Evolutionary conservation across 2,113 vertebrate genomes (phyloP).

Genomic region (Chionomys nivalis): DNA sequence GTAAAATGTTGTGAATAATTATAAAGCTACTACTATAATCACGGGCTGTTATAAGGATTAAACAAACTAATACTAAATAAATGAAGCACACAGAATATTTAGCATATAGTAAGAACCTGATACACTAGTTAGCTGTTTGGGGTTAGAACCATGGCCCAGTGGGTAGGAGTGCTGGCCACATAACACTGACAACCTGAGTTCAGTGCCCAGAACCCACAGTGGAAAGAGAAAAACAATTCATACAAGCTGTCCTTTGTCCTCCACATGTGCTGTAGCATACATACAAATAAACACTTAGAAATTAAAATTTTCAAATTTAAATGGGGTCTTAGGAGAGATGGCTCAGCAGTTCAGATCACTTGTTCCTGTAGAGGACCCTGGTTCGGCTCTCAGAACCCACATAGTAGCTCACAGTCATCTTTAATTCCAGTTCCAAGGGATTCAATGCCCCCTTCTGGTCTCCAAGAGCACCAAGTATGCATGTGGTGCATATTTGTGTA

Average conservation of each 20-base stretch:
- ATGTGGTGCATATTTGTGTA: not conserved
- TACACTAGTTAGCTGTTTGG: not conserved
- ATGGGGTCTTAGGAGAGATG: not conserved
- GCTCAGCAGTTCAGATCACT: not conserved
- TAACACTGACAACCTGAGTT: not conserved
- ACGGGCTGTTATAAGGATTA: not conserved
- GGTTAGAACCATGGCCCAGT: no score
- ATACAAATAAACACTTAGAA: not conserved
- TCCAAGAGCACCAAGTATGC: not conserved
- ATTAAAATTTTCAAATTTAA: not conserved
- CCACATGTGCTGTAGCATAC: not conserved
- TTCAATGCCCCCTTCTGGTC: not conserved
- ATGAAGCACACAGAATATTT: not conserved
- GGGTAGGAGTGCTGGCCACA: not conserved
- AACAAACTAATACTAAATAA: conserved; percentile 6
- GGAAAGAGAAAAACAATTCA: not conserved
- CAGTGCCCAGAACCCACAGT: not conserved
- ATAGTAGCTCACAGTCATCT: not conserved
- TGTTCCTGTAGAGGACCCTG: not conserved
- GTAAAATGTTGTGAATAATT: not conserved
- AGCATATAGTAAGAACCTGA: not conserved
- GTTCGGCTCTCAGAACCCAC: not conserved
- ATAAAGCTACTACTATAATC: not conserved
- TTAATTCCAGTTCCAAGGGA: not conserved
- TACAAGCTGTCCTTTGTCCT: not conserved